Conservation (phyloP, 2,797 vertebrate species). For the Aphelocoma californica region DNA sequence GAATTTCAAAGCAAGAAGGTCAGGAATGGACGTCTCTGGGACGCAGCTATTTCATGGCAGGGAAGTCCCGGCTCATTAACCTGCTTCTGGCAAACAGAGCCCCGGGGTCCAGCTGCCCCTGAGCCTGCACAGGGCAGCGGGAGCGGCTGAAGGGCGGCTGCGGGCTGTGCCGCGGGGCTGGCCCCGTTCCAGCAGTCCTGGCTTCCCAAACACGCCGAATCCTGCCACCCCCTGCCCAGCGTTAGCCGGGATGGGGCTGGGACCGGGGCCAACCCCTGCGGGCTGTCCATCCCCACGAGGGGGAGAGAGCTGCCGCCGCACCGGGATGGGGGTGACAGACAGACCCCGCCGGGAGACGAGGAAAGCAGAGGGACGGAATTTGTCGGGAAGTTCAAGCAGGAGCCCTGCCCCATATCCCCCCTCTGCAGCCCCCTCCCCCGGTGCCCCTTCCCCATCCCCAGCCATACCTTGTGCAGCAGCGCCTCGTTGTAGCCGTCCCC, state of each 20-base stretch:
- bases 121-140: neutral
- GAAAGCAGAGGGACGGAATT: neutral
- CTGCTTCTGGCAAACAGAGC: neutral
- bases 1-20: neutral
- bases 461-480: constrained; percentile 57
- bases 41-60: rapidly evolving
- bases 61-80: neutral
- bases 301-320: neutral
- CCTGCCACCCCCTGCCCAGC: neutral
- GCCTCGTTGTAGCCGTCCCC: constrained; percentile 38
- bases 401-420: rapidly evolving
- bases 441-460: neutral
- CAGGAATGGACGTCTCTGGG: neutral
- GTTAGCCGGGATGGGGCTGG: neutral
- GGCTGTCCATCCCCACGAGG: neutral
- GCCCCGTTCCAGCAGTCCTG: neutral
- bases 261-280: neutral
- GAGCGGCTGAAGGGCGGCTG: neutral
- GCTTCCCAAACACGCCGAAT: neutral
- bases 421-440: neutral
- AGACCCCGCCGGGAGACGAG: neutral
- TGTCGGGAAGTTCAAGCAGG: neutral
- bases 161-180: neutral
- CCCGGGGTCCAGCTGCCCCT: neutral
- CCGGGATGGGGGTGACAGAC: too few species aligned